Evolutionary conservation across 2,888 invertebrate species (phyloP).

Genomic region (Lottia scabra): DNA sequence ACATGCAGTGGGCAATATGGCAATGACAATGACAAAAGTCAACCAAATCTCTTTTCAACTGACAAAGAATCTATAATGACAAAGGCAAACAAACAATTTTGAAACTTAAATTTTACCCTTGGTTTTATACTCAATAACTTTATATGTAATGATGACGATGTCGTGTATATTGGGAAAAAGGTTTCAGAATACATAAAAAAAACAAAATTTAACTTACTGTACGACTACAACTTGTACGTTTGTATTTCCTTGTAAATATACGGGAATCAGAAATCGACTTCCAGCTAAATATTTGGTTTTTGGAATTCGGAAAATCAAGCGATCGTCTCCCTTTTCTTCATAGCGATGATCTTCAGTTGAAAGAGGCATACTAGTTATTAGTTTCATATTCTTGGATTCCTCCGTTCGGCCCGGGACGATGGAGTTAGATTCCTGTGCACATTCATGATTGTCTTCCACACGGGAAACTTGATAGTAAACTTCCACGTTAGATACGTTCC

Average conservation of each 20-base stretch:
- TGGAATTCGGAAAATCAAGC: conserved; percentile 86
- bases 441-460: conserved; percentile 57
- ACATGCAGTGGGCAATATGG: too few species aligned
- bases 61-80: too few species aligned
- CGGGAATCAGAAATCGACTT: conserved; percentile 90
- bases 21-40: too few species aligned
- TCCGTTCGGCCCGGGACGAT: conserved; percentile 46
- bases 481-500: conserved; percentile 74
- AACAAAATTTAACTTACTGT: conserved; percentile 75
- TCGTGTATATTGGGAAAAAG: too few species aligned
- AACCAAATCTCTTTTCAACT: too few species aligned
- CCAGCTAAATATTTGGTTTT: conserved; percentile 90
- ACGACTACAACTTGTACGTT: conserved; percentile 82
- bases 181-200: too few species aligned
- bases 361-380: conserved; percentile 44
- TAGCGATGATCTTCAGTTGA: conserved; percentile 70
- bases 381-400: conserved; percentile 32
- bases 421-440: conserved; percentile 58
- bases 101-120: too few species aligned
- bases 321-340: conserved; percentile 86
- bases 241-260: conserved; percentile 76
- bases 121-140: too few species aligned
- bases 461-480: conserved; percentile 87
- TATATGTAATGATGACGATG: too few species aligned
- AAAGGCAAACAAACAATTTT: too few species aligned